Evolutionary conservation across 2,888 invertebrate species (phyloP), one percentile per base, ranked within the genome.

Genomic region (Amphipoea oculea): DNA sequence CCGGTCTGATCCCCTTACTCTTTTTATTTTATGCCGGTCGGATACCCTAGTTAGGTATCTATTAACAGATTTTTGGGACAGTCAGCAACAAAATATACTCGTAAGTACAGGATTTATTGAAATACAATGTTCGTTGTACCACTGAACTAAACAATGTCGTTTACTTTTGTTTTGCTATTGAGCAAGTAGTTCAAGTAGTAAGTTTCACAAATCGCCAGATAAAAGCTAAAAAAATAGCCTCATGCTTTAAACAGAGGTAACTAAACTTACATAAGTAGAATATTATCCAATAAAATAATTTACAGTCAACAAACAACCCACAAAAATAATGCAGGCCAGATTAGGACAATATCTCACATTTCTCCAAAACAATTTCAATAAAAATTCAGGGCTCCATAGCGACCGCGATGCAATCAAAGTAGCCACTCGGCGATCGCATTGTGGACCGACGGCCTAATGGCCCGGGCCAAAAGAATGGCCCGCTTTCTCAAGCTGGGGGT

Each of bases 341-440:
- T 76, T 63, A 40, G 42, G 51, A 77, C 51, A 29, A 54, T 17
- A 62, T 62, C 69, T 73, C 63, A 74, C 81, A 85, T 87, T 79
- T 73, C 77, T 65, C 72, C 67, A 83, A 79, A 85, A 78, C 82
- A 78, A 79, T 85, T 82, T 85, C 80, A 87, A 87, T 87, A 87
- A 88, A 89, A 86, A 82, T 71, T 88, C 83, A 76, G 70, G 73
- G 74, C 67, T 83, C 80, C 69, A 77, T 78, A 60, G 73, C 63
- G 57, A 71, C 89, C 88, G 79, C 86, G 85, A 87, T 86, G 88
- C 86, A 89, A 88, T 88, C 88, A 83, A 88, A 89, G 89, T 89
- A 83, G 79, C 86, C 83, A 87, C 84, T 89, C 79, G 72, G 72
- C 69, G 63, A 80, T 80, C 83, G 81, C 77, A 82, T 87, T 86